Percentiles rank a stretch among this genome's conserved stretches.
Conservation (phyloP, 2,113 vertebrate species). For the Neomonachus schauinslandi region DNA sequence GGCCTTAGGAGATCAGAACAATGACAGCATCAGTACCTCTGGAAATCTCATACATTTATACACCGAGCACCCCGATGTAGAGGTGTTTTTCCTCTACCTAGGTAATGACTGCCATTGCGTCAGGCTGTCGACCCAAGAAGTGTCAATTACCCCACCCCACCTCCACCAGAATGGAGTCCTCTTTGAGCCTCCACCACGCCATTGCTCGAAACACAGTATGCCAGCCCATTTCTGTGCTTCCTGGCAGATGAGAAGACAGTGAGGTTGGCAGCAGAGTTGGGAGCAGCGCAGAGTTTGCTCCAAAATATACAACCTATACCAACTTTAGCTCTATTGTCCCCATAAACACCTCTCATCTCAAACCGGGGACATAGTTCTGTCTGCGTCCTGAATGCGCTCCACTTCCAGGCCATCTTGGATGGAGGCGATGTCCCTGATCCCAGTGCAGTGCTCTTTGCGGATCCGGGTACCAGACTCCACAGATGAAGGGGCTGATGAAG, state of each 20-base stretch:
- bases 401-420: background rate
- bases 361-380: too few relatives aligned
- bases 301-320: background rate
- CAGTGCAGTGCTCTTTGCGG: background rate
- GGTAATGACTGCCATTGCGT: background rate
- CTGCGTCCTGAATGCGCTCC: rapidly evolving
- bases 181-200: background rate
- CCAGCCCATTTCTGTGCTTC: background rate
- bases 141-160: rapidly evolving
- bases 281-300: background rate
- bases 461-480: background rate
- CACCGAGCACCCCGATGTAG: rapidly evolving
- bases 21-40: background rate
- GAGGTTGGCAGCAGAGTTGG: too few relatives aligned
- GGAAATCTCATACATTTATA: background rate
- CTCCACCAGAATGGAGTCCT: background rate
- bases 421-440: rapidly evolving
- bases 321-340: background rate
- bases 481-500: background rate
- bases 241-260: rapidly evolving
- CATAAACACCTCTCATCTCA: background rate
- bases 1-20: background rate
- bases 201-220: too few relatives aligned
- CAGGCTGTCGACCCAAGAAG: background rate
- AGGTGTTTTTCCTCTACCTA: rapidly evolving